Base-by-base conservation (phyloP, 2,797 vertebrate species). In the Bryconaethiops microstoma region DNA sequence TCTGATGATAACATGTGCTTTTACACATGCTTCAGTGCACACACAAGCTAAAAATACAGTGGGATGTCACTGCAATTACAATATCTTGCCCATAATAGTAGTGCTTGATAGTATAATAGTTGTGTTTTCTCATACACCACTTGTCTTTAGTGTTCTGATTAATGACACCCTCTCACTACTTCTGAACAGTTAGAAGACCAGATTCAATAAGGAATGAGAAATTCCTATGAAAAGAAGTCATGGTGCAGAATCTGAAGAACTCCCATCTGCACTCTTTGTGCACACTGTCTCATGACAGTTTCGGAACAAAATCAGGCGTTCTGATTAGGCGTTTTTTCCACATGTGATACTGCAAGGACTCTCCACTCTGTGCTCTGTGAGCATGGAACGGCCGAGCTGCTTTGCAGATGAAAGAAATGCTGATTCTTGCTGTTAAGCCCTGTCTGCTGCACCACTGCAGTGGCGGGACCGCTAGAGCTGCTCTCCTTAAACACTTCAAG, bases 371-470 rank as follows among this genome's bases (percentile, higher is more conserved):
- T 6, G 16, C 40, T 12, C 42, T 4, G 23, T 35, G 50, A 54
- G 23, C 14, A 21, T 1, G 45, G 13, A 54, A 54, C 21, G 2
- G 19, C 23, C 1, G 23, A 54, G 69, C 16, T 19, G 45, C 69
- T 71, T 45, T 54, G 45, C 69, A 29, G 69, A 25, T 71, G 48
- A 71, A 71, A 17, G 14, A 54, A 71, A 71, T 54, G 45, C 50
- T 71, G 69, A 52, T 54, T 50, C 25, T 48, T 71, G n/a, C 45
- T 42, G 42, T 69, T 69, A 14, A 23, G 5, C n/a, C 12, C n/a
- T 7, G 45, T 10, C 67, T 69, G 67, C 67, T 2, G 45, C 40
- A 25, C 67, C 50, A 69, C 40, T 14, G 67, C 67, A 23, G 42
- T 13, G 19, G 42, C 17, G 13, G 5, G 2, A 69, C 42, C 39